A percentile compares a stretch with the other conserved stretches of the same genome.
Evolutionary conservation across 2,888 invertebrate species (phyloP).

Genomic region (Iphiclides podalirius): DNA sequence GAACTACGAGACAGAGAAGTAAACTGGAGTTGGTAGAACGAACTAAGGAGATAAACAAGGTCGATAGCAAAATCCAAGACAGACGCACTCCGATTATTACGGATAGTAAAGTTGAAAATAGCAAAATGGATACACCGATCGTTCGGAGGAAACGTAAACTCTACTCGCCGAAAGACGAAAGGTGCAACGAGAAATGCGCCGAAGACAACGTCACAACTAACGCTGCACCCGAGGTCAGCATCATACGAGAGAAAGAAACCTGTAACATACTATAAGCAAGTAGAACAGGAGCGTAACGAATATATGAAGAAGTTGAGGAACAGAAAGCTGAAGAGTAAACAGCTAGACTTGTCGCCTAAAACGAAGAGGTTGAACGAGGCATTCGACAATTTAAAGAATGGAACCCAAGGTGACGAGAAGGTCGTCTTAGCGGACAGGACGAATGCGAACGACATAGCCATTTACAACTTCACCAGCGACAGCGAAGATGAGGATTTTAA

Average conservation of each 20-base stretch:
- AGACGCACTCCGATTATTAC: not conserved
- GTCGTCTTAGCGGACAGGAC: slow-evolving; percentile 40
- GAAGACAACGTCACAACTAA: not conserved
- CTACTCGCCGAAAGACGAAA: slow-evolving; percentile 58
- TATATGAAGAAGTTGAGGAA: slow-evolving; percentile 36
- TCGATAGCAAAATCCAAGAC: not conserved
- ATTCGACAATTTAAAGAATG: slow-evolving; percentile 54
- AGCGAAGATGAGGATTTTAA: slow-evolving; percentile 61
- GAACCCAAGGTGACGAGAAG: slow-evolving; percentile 40
- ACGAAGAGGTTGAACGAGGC: slow-evolving; percentile 46
- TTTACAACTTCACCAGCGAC: slow-evolving; percentile 60
- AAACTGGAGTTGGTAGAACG: slow-evolving; percentile 38
- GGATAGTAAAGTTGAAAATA: slow-evolving; percentile 4
- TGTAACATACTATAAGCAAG: slow-evolving; percentile 55
- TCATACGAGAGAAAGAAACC: slow-evolving; percentile 35
- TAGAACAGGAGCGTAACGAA: slow-evolving; percentile 50
- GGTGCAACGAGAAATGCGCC: slow-evolving; percentile 31
- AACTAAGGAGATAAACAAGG: slow-evolving; percentile 21
- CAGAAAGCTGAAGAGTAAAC: slow-evolving; percentile 32
- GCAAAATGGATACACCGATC: slow-evolving; percentile 24
- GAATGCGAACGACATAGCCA: slow-evolving; percentile 33
- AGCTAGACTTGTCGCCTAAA: slow-evolving; percentile 42
- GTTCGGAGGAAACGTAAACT: slow-evolving; percentile 56
- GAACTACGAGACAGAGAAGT: slow-evolving; percentile 27
- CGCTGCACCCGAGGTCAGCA: slow-evolving; percentile 26